Percentiles rank a stretch among this genome's conserved stretches.
Conservation (phyloP, 2,797 vertebrate species). For the Dendrocincla fuliginosa region DNA sequence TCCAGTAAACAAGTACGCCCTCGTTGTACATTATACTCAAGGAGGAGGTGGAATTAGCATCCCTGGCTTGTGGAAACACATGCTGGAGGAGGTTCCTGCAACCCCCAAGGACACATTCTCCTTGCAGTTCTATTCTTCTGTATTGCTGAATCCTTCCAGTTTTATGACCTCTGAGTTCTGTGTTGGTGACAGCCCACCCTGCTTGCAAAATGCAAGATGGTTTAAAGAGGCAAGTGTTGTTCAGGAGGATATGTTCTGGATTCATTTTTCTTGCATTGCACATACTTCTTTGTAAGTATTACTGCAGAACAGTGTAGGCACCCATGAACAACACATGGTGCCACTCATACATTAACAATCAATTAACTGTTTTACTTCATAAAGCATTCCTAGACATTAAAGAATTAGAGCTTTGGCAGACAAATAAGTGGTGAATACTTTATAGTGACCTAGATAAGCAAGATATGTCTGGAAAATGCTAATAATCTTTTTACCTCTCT, state of each 20-base stretch:
- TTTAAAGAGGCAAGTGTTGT: not conserved
- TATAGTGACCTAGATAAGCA: not conserved
- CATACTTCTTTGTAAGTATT: not conserved
- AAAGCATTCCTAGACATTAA: not conserved
- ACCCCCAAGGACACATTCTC: not conserved
- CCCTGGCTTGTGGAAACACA: not conserved
- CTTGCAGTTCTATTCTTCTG: not conserved
- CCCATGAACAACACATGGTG: accelerated
- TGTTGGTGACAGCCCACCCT: not conserved
- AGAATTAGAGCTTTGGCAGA: not conserved
- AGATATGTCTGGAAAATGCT: not conserved
- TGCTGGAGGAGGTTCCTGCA: not conserved
- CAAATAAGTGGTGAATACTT: not conserved
- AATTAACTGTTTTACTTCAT: not conserved
- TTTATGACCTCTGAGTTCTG: not conserved
- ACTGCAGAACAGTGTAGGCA: accelerated
- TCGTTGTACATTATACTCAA: not conserved
- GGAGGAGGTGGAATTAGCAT: not conserved
- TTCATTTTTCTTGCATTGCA: not conserved
- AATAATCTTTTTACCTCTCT: not conserved
- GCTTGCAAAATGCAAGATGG: not conserved
- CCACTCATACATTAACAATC: not conserved
- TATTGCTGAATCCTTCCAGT: not conserved
- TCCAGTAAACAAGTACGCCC: not conserved
- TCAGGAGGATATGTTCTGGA: not conserved